Evolutionary conservation across 2,888 invertebrate genomes (phyloP), one percentile per base, ranked within the genome.

Genomic region (Odontomyia ornata): DNA sequence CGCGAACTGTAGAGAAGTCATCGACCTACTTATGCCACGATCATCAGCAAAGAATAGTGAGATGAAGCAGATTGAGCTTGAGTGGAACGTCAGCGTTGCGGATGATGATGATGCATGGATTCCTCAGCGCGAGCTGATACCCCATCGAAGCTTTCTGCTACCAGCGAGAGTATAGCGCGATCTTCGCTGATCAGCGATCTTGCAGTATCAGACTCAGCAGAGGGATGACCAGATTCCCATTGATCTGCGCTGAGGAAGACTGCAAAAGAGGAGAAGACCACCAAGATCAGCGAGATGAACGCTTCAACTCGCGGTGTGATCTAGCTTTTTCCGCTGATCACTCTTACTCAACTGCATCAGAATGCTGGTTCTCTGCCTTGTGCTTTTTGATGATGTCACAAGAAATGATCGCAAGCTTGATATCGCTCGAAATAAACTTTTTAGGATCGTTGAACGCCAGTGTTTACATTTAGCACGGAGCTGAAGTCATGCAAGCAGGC

Each of bases 1-100:
- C 73, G 21, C 73, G 73, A 73, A 73, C 72, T 28, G 69, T 43
- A 73, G 73, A 73, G 73, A 73, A 73, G 73, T 73, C 73, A 73
- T 73, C 73, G 73, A 73, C 73, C 73, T 23, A 73, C 21, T 73
- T 73, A 21, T 69, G 47, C 46, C 69, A 23, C 52, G 47, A 46
- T 47, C 18, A 47, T 47, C 69, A 25, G 47, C 9, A 47, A 69
- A 69, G 47, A 69, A 69, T 25, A 25, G 7, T 69, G 69, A 46
- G 69, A 69, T 47, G 47, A 69, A 46, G 25, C 69, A 43, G 67
- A 43, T 67, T 11, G 23, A 23, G n/a, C 21, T 36, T 36, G 36
- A 18, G 60, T 60, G 21, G 60, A 60, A 60, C 60, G 25, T 36
- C 36, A 36, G 36, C 9, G n/a, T n/a, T n/a, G n/a, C n/a, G 52